phyloP scores from a whole-genome alignment of 1,140 invertebrate species.

The Aradophagus sp. region DNA sequence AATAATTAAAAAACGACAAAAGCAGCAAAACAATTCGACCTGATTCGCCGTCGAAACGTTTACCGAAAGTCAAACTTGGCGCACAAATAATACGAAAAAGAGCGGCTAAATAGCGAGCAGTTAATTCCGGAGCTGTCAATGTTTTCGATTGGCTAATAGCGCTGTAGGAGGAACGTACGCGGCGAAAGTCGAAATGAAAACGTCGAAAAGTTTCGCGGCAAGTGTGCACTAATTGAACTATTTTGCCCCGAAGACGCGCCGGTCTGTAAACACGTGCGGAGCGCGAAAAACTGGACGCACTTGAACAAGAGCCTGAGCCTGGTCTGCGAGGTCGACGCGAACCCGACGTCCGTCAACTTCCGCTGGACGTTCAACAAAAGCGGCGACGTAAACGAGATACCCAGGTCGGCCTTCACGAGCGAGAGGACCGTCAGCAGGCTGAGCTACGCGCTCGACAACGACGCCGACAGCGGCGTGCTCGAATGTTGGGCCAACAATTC shows the following conservation, averaged over 20 bases:
- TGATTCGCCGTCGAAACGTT: too few relatives aligned
- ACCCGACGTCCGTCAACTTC: slow-evolving; percentile 76
- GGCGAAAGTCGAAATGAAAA: too few relatives aligned
- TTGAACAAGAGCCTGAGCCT: slow-evolving; percentile 77
- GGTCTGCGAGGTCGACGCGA: slow-evolving; percentile 79
- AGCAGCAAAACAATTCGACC: too few relatives aligned
- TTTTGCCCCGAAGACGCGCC: slow-evolving; percentile 74
- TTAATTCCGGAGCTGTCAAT: too few relatives aligned
- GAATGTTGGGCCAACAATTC: slow-evolving; percentile 85
- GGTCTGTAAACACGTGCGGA: slow-evolving; percentile 75
- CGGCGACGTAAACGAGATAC: slow-evolving; percentile 74
- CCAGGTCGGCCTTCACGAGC: slow-evolving; percentile 71
- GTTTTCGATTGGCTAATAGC: too few relatives aligned
- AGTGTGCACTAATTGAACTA: slow-evolving; percentile 8
- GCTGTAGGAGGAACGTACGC: too few relatives aligned
- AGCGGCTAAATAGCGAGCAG: too few relatives aligned
- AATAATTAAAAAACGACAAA: too few relatives aligned
- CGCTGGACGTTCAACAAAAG: slow-evolving; percentile 80
- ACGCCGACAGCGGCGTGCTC: slow-evolving; percentile 85
- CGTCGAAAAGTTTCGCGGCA: too few relatives aligned
- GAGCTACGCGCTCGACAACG: slow-evolving; percentile 77
- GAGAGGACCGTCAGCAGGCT: slow-evolving; percentile 75
- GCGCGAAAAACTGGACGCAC: slow-evolving; percentile 68
- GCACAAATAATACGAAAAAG: too few relatives aligned
- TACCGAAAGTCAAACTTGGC: too few relatives aligned